These are phyloP conservation scores for Therioaphis trifolii DNA, from an alignment of 2,888 invertebrate genomes.

Conservation along the genomic window DNA sequence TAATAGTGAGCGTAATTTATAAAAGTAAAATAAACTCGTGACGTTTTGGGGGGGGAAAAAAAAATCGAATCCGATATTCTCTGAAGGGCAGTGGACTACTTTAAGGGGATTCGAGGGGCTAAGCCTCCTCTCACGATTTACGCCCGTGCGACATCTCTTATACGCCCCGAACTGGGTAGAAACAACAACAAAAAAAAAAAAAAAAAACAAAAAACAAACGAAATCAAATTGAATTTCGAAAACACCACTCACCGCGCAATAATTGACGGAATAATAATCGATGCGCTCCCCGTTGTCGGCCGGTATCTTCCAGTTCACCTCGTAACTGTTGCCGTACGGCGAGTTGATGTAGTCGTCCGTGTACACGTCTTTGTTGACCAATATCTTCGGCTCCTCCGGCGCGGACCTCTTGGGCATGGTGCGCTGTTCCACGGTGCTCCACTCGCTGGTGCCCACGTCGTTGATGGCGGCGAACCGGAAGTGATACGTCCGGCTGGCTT, in stretches of 20 bases:
- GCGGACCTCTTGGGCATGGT: slow-evolving; percentile 81
- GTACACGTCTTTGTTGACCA: slow-evolving; percentile 69
- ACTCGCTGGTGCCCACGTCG: slow-evolving; percentile 83
- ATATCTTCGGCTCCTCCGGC: slow-evolving; percentile 79
- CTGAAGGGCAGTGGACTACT: no score
- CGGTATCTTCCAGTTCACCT: slow-evolving; percentile 86
- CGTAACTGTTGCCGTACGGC: slow-evolving; percentile 81
- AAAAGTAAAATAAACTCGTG: no score
- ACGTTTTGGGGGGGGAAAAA: no score
- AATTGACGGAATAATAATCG: slow-evolving; percentile 82
- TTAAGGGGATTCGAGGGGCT: no score
- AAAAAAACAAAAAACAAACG: no score
- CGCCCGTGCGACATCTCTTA: no score
- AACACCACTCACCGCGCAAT: slow-evolving; percentile 78
- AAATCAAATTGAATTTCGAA: no score
- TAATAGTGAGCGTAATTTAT: no score
- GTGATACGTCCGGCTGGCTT: slow-evolving; percentile 81
- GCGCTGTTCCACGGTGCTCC: slow-evolving; percentile 76
- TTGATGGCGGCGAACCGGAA: slow-evolving; percentile 88
- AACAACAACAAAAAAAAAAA: no score
- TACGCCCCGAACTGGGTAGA: no score
- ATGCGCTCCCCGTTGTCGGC: slow-evolving; percentile 91
- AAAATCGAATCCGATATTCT: no score
- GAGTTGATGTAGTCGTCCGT: slow-evolving; percentile 73
- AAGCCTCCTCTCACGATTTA: no score